Percentiles rank a stretch among this genome's conserved stretches.
phyloP scores from a whole-genome alignment of 2,113 vertebrate species.

The Periophthalmus modestus region DNA sequence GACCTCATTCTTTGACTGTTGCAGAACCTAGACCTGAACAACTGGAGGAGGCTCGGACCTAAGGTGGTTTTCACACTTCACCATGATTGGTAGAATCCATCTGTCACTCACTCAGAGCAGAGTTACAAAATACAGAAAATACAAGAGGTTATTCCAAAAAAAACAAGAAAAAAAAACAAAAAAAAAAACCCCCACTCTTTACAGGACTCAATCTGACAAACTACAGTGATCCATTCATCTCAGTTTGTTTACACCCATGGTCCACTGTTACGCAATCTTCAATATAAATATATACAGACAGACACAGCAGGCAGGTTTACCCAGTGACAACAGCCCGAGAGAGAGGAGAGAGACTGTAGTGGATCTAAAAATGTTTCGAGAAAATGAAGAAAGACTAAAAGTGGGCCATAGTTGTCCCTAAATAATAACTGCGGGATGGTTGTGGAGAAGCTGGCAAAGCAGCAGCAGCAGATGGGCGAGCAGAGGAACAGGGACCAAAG shows the following conservation, averaged over 20 bases:
- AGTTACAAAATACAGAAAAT: too few relatives aligned
- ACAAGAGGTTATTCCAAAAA: too few relatives aligned
- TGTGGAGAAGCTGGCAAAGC: constrained; percentile 50
- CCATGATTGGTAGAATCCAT: too few relatives aligned
- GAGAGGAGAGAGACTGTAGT: constrained; percentile 15
- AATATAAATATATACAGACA: neutral
- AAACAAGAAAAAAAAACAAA: too few relatives aligned
- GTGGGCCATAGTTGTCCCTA: constrained; percentile 49
- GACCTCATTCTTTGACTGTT: too few relatives aligned
- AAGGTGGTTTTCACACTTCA: too few relatives aligned
- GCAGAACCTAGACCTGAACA: too few relatives aligned
- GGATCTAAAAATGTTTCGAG: constrained; percentile 41
- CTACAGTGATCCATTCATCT: constrained; percentile 14
- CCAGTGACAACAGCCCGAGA: constrained; percentile 52
- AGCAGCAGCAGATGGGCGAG: constrained; percentile 64
- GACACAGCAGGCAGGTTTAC: constrained; percentile 46
- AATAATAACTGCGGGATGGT: constrained; percentile 37
- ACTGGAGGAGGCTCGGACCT: too few relatives aligned
- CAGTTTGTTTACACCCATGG: constrained; percentile 13
- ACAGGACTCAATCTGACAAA: constrained; percentile 12
- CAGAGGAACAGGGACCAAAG: constrained; percentile 51
- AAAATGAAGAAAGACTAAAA: constrained; percentile 33
- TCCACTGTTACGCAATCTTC: constrained; percentile 33
- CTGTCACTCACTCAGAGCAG: too few relatives aligned
- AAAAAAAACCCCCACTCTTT: neutral